Evolutionary conservation across 2,888 invertebrate species (phyloP).

Genomic region (Latrodectus hesperus): DNA sequence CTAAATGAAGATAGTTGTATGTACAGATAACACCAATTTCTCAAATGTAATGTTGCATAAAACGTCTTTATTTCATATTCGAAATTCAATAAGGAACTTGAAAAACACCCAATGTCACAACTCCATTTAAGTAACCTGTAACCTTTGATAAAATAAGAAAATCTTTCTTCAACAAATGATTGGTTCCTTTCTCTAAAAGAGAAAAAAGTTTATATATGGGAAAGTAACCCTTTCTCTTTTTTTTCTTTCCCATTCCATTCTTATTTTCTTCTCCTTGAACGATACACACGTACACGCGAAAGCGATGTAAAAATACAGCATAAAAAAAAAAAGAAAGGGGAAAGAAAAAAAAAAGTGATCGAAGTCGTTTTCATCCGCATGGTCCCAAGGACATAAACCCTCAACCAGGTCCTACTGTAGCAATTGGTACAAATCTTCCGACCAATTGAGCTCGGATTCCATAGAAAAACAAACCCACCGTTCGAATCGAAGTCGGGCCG

Average conservation of each 20-base stretch:
- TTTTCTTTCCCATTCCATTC: neutral
- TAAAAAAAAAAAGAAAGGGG: constrained; percentile 4
- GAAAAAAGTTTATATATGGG: too few relatives aligned
- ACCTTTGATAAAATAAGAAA: too few relatives aligned
- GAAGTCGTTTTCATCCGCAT: constrained; percentile 33
- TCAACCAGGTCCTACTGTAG: constrained; percentile 31
- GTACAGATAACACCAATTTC: too few relatives aligned
- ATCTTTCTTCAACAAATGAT: too few relatives aligned
- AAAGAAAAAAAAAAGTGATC: constrained; percentile 32
- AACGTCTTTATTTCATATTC: too few relatives aligned
- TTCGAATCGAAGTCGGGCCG: constrained; percentile 38
- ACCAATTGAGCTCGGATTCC: constrained; percentile 64
- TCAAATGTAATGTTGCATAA: too few relatives aligned
- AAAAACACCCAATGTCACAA: too few relatives aligned
- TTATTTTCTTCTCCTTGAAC: neutral
- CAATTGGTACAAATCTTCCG: constrained; percentile 64
- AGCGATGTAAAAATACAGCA: constrained; percentile 6
- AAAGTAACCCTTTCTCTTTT: neutral
- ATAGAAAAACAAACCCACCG: constrained; percentile 49
- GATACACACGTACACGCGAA: neutral
- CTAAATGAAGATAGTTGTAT: too few relatives aligned
- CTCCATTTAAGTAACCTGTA: too few relatives aligned
- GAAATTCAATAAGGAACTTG: too few relatives aligned
- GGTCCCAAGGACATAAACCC: constrained; percentile 1
- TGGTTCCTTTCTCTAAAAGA: too few relatives aligned